Evolutionary conservation across 2,888 invertebrate genomes (phyloP).

Genomic region (Dioctria rufipes): DNA sequence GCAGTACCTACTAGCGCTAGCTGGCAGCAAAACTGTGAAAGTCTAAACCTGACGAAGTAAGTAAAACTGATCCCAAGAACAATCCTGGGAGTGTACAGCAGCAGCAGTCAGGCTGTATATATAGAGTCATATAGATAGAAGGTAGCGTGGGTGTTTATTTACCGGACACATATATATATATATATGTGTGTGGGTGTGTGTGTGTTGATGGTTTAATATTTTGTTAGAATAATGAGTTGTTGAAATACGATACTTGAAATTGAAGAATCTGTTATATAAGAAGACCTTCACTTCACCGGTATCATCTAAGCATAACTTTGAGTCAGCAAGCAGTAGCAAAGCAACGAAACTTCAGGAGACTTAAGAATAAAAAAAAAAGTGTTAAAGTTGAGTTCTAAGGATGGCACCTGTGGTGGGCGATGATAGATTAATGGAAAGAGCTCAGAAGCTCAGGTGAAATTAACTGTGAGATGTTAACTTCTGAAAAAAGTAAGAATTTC

Average conservation of each 20-base stretch:
- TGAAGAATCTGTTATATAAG: slow-evolving; percentile 61
- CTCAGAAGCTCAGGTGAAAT: neutral
- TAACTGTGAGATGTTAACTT: neutral
- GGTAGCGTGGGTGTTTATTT: slow-evolving; percentile 16
- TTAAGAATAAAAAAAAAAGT: neutral
- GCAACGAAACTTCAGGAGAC: slow-evolving; percentile 18
- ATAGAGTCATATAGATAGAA: neutral
- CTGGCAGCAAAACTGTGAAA: slow-evolving; percentile 48
- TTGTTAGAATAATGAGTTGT: slow-evolving; percentile 63
- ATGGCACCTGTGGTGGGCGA: slow-evolving; percentile 13
- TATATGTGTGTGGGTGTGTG: too few species aligned
- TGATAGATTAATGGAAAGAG: slow-evolving; percentile 13
- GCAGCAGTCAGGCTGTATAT: neutral
- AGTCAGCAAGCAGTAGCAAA: neutral
- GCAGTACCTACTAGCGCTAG: neutral
- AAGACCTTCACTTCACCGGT: slow-evolving; percentile 55
- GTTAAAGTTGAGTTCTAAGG: neutral
- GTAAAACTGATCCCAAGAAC: slow-evolving; percentile 45
- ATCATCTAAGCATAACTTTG: slow-evolving; percentile 52
- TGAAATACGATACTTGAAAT: slow-evolving; percentile 62
- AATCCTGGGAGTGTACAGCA: slow-evolving; percentile 14
- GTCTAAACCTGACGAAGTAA: slow-evolving; percentile 42
- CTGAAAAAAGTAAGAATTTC: too few species aligned
- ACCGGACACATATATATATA: slow-evolving; percentile 33
- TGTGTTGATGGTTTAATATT: slow-evolving; percentile 61